Evolutionary conservation across 2,888 invertebrate species (phyloP), one percentile per base, ranked within the genome.

Genomic region (Sarcophaga caerulescens): DNA sequence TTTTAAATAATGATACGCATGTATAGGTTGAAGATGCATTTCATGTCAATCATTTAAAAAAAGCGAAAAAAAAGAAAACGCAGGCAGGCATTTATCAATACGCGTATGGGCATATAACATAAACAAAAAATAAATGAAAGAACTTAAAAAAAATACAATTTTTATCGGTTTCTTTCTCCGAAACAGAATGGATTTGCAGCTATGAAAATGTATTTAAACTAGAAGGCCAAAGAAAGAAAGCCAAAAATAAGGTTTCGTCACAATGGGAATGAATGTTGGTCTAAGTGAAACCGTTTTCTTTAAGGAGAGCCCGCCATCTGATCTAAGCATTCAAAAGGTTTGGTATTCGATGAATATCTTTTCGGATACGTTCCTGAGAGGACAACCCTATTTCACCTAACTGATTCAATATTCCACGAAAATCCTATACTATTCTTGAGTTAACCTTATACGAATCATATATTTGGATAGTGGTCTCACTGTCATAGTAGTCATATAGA

Each of bases 21-120:
- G 5, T 14, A 52, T 44, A 75, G 52, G 59, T 63, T 70, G 47
- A 65, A 52, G 65, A 65, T 76, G 81, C 76, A 76, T 45, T 82
- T 76, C 59, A 65, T 71, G 81, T 82, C 81, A 82, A 76, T 82
- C 81, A 82, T 12, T 57, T 59, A 3, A 45, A 21, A 17, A 19
- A 62, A 59, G 5, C 21, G 12, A 52, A 25, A 21, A 69, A 35
- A 52, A 52, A 52, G 12, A 52, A 47, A 52, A 17, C 8, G 10
- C 35, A 35, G 35, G 35, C 35, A 35, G 8, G 10, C 35, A 35
- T 35, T 35, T 35, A 35, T 35, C 35, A 52, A 52, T 14, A 52
- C 52, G 52, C 44, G n/a, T 4, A 66, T 35, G 35, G 8, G 23
- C 14, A 69, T 44, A 21, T 17, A 52, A 69, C 52, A 69, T 47